Conservation (phyloP, 2,888 invertebrate genomes). For the Ditylenchus weischeri region DNA sequence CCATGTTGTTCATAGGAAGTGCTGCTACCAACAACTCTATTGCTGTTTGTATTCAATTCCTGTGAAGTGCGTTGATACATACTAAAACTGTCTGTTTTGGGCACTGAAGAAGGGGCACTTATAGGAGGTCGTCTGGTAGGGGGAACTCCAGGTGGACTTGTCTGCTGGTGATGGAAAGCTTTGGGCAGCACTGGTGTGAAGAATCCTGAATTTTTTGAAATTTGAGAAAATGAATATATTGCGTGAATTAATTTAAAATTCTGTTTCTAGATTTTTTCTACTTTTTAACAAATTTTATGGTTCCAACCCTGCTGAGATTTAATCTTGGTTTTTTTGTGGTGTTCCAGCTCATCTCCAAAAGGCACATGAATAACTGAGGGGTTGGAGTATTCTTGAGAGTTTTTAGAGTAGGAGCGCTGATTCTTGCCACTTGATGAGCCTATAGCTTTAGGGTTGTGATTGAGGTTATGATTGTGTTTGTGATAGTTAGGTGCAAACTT, state of each 20-base stretch:
- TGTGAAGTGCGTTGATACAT: too few species aligned
- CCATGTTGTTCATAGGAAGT: too few species aligned
- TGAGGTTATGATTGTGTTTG: not conserved
- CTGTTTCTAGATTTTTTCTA: constrained; percentile 4
- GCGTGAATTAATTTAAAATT: not conserved
- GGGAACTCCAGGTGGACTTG: not conserved
- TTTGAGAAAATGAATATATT: too few species aligned
- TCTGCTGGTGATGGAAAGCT: constrained; percentile 22
- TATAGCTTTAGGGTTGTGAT: not conserved
- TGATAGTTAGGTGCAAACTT: constrained; percentile 37
- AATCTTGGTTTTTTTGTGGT: constrained; percentile 17
- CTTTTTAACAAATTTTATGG: constrained; percentile 3
- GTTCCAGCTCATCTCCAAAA: constrained; percentile 2
- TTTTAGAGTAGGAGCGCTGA: not conserved
- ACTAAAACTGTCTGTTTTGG: too few species aligned
- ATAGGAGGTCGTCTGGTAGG: constrained; percentile 5
- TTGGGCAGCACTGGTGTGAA: constrained; percentile 55
- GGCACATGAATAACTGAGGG: not conserved
- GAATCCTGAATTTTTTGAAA: constrained; percentile 45
- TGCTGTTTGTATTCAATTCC: too few species aligned
- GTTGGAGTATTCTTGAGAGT: not conserved
- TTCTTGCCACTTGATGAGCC: not conserved
- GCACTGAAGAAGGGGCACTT: constrained; percentile 12
- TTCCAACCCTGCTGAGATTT: constrained; percentile 12
- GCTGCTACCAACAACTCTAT: too few species aligned